Evolutionary conservation across 2,797 vertebrate species (phyloP).

Genomic region (Gymnothorax reevesii): DNA sequence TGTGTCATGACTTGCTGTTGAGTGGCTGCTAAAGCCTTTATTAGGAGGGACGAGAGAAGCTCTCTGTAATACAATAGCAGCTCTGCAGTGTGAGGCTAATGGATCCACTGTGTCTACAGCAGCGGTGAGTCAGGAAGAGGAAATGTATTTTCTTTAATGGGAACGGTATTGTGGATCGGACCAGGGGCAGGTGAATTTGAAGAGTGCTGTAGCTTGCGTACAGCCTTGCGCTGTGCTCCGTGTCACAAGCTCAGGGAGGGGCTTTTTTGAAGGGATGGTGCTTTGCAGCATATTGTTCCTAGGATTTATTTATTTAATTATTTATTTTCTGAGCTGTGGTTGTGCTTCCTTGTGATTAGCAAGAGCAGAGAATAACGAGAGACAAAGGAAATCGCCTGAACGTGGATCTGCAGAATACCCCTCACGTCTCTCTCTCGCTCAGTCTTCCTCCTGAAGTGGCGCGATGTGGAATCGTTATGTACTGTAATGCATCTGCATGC

Average conservation of each 20-base stretch:
- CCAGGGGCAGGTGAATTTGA: neutral
- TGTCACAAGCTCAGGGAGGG: constrained; percentile 64
- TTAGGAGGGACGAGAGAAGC: constrained; percentile 46
- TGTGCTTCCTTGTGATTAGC: constrained; percentile 43
- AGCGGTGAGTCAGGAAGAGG: neutral
- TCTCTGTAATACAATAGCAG: constrained; percentile 29
- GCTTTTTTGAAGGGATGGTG: constrained; percentile 56
- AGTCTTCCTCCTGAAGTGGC: constrained; percentile 39
- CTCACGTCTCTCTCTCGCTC: constrained; percentile 39
- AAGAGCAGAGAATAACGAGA: constrained; percentile 51
- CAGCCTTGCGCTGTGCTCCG: constrained; percentile 40
- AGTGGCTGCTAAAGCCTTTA: constrained; percentile 52
- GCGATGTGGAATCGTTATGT: constrained; percentile 60
- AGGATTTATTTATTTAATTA: constrained; percentile 41
- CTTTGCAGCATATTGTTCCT: constrained; percentile 67
- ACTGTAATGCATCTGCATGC: constrained; percentile 44
- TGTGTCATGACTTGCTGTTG: constrained; percentile 66
- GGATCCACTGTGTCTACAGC: neutral
- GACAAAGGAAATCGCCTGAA: constrained; percentile 60
- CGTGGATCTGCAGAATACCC: constrained; percentile 47
- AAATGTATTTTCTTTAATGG: neutral
- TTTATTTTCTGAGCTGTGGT: constrained; percentile 53
- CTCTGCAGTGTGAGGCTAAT: constrained; percentile 33
- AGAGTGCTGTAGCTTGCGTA: constrained; percentile 17
- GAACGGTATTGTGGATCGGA: constrained; percentile 39